Evolutionary conservation across 1,140 invertebrate genomes (phyloP).

Genomic region (Cherax destructor): DNA sequence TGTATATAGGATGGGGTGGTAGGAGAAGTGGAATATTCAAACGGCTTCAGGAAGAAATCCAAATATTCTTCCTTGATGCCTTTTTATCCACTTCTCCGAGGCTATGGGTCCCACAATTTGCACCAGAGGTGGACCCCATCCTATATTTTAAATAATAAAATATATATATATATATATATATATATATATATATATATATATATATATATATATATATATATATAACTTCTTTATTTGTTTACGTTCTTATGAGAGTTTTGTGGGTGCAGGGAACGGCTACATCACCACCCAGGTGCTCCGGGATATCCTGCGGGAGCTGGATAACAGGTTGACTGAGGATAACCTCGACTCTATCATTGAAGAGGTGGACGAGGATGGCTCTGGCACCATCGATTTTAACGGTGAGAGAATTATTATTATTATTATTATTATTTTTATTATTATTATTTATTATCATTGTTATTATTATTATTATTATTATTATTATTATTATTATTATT

Average conservation of each 20-base stretch:
- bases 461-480: background rate
- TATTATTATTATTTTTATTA: background rate
- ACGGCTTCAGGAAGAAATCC: too few relatives aligned
- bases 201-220: background rate
- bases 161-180: background rate
- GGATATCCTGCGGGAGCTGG: conserved; percentile 92
- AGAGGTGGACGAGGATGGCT: conserved; percentile 95
- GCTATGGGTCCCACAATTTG: too few relatives aligned
- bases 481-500: background rate
- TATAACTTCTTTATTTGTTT: background rate
- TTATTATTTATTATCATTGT: background rate
- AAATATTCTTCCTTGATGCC: too few relatives aligned
- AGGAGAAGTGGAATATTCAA: too few relatives aligned
- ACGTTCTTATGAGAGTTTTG: too few relatives aligned
- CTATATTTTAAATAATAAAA: background rate
- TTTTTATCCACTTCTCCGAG: too few relatives aligned
- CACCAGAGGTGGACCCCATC: too few relatives aligned
- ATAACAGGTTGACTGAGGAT: conserved; percentile 91
- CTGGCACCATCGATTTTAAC: conserved; percentile 85
- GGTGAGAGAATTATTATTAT: background rate
- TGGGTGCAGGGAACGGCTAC: conserved; percentile 67
- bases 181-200: background rate
- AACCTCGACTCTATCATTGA: conserved; percentile 92
- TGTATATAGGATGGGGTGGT: too few relatives aligned
- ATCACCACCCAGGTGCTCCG: conserved; percentile 91